These are phyloP conservation scores for Neosilurus hyrtlii DNA, from an alignment of 2,797 vertebrate genomes.

Conservation along the genomic window DNA sequence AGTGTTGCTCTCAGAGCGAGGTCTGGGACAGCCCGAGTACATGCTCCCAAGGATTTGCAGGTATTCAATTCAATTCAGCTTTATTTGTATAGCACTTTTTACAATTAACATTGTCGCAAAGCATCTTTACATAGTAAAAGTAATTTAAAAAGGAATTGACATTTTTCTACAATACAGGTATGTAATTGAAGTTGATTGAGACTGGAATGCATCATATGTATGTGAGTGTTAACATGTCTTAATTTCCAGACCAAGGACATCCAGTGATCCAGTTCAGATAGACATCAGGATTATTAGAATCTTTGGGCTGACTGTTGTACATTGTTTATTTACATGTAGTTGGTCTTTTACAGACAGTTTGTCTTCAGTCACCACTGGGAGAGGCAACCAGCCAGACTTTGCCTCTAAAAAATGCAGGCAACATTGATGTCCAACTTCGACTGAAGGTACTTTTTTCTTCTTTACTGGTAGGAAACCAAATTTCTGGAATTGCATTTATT, in stretches of 20 bases:
- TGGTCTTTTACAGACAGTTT: conserved; percentile 77
- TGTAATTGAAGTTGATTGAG: background rate
- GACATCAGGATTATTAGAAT: background rate
- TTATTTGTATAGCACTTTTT: too few species aligned
- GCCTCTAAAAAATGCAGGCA: conserved; percentile 94
- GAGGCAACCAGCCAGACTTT: conserved; percentile 79
- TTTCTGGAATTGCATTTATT: background rate
- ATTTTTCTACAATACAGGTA: background rate
- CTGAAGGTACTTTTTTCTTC: conserved; percentile 69
- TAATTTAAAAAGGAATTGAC: background rate
- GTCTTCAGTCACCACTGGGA: conserved; percentile 74
- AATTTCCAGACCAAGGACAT: too few species aligned
- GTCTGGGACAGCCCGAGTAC: conserved; percentile 86
- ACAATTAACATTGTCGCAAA: too few species aligned
- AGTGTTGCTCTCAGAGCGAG: conserved; percentile 83
- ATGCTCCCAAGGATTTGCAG: conserved; percentile 89
- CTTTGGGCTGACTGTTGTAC: background rate
- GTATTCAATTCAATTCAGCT: conserved; percentile 60
- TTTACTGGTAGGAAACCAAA: background rate
- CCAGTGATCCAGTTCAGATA: background rate
- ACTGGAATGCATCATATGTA: background rate
- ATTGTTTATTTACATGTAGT: background rate
- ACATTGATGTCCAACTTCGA: conserved; percentile 86
- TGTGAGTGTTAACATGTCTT: background rate
- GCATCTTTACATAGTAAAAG: too few species aligned